Evolutionary conservation across 2,797 vertebrate genomes (phyloP), one percentile per base, ranked within the genome.

Genomic region (Iguana delicatissima): DNA sequence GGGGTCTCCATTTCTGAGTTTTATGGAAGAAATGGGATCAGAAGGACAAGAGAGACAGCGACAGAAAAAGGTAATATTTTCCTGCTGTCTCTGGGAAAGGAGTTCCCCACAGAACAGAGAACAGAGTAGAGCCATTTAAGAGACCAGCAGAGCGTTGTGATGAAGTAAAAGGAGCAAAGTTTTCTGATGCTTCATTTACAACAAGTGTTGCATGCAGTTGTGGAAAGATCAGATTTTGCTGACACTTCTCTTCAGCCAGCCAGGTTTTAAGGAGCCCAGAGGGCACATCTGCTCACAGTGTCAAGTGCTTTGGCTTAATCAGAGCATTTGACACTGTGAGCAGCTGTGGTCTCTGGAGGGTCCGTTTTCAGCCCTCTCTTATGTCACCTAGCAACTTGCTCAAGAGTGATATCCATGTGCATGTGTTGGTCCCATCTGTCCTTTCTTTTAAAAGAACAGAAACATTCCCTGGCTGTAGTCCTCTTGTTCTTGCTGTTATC

Each of bases 301-400:
- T 67, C 62, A 29, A 55, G 62, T 80, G 64, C 62, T 22, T 72
- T 81, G 62, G 80, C 24, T 72, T 32, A 69, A 69, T 69, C 67
- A 35, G 20, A 87, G 59, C 38, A 46, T 79, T 77, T 79, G 86
- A 80, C 38, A 67, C 24, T 55, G 4, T 29, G 46, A 81, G 32
- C 86, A 72, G 46, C 79, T 88, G 86, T 55, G 32, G 50, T 72
- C 79, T 72, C 87, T 38, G 64, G 64, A 88, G 79, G 77, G 57
- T 38, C 50, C 32, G 38, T 50, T 77, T 77, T 57, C 29, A n/a
- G 35, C 26, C n/a, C 77, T 18, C 80, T 62, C 62, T 55, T 81
- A 55, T 81, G 77, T 55, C 77, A 81, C 10, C 24, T 6, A 52
- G 12, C 80, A 20, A 38, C 46, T 88, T 29, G 8, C 46, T 67